These are phyloP conservation scores for Phrynocephalus versicolor DNA, from an alignment of 2,113 vertebrate species.

Conservation along the genomic window DNA sequence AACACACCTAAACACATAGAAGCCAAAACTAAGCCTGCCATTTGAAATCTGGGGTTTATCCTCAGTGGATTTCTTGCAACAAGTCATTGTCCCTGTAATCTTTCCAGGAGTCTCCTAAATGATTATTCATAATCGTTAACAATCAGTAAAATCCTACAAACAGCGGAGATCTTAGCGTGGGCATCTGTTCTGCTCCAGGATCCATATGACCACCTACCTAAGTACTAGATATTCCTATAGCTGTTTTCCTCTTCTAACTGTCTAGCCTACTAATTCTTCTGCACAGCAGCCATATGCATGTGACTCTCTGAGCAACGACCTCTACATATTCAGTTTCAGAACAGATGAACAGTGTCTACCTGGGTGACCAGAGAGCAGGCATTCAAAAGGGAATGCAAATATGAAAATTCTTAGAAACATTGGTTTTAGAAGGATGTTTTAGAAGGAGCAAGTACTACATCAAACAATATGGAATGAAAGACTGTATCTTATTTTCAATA, in stretches of 20 bases:
- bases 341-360: not conserved
- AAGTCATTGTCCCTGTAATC: too few species aligned
- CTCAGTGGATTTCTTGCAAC: too few species aligned
- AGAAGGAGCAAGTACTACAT: slow-evolving; percentile 7
- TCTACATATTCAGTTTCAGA: not conserved
- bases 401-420: not conserved
- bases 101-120: too few species aligned
- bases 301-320: not conserved
- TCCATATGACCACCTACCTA: too few species aligned
- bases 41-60: too few species aligned
- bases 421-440: not conserved
- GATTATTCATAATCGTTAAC: too few species aligned
- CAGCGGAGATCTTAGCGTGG: too few species aligned
- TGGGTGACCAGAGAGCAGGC: not conserved
- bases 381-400: slow-evolving; percentile 23
- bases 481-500: slow-evolving; percentile 35
- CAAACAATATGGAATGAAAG: not conserved
- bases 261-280: not conserved
- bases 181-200: too few species aligned
- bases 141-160: too few species aligned
- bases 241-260: not conserved
- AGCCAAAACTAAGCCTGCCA: too few species aligned
- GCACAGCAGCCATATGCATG: not conserved
- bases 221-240: too few species aligned
- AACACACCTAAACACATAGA: too few species aligned